Percentiles rank a stretch among this genome's conserved stretches.
Conservation (phyloP, 2,797 vertebrate genomes). For the Danionella dracula region DNA sequence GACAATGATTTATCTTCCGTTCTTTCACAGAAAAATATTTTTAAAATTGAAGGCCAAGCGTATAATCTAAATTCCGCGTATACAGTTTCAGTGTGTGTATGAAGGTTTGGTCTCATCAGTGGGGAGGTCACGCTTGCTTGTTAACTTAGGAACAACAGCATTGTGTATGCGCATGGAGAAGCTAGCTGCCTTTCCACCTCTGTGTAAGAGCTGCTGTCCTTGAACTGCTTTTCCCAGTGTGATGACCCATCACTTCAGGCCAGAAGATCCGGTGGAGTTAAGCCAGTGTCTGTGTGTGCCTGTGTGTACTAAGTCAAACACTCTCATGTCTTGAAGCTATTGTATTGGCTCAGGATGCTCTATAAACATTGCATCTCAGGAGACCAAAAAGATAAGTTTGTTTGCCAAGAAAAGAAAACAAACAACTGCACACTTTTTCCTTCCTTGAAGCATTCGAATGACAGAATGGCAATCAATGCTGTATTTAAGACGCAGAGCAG, state of each 20-base stretch:
- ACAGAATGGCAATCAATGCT: no score
- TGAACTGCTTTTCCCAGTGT: conserved; percentile 12
- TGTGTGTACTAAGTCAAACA: background rate
- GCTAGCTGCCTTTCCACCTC: background rate
- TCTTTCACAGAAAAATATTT: background rate
- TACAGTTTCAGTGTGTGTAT: no score
- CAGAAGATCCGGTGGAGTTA: background rate
- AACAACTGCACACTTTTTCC: no score
- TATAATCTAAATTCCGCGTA: conserved; percentile 3
- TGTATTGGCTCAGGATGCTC: background rate
- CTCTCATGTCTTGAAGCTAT: background rate
- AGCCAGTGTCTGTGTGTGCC: background rate
- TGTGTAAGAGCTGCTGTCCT: background rate
- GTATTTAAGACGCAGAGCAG: no score
- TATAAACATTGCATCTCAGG: background rate
- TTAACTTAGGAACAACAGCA: background rate
- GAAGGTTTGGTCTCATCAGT: background rate
- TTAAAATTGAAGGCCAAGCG: background rate
- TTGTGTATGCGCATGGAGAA: background rate
- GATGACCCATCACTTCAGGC: conserved; percentile 17
- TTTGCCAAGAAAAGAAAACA: background rate
- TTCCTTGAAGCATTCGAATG: no score
- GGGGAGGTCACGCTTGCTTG: background rate
- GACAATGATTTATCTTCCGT: conserved; percentile 18
- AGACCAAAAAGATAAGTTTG: background rate